phyloP scores from a whole-genome alignment of 1,140 invertebrate genomes.

The Octopus sinensis region DNA sequence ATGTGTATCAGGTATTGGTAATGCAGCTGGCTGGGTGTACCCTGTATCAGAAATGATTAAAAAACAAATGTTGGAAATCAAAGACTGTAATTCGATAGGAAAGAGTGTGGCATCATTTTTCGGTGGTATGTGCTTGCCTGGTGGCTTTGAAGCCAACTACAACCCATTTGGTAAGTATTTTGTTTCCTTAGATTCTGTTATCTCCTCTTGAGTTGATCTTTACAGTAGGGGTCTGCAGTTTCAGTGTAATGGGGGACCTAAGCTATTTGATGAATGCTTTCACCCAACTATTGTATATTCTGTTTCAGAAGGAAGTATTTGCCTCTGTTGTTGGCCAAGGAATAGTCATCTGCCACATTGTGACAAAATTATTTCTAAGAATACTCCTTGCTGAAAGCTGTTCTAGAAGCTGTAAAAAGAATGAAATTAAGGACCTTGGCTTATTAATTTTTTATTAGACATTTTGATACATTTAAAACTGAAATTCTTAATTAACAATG shows the following conservation, averaged over 20 bases:
- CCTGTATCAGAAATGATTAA: conserved; percentile 83
- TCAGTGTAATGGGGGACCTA: neutral
- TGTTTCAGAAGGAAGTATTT: neutral
- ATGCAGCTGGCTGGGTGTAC: conserved; percentile 87
- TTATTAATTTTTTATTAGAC: no score
- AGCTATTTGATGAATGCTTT: neutral
- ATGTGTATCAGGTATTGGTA: conserved; percentile 70
- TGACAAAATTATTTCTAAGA: no score
- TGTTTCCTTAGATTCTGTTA: neutral
- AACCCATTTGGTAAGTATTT: conserved; percentile 79
- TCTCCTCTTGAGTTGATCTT: neutral
- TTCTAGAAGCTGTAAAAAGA: no score
- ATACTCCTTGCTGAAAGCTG: no score
- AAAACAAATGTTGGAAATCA: conserved; percentile 67
- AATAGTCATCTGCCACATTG: neutral
- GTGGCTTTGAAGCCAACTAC: conserved; percentile 85
- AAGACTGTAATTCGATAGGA: conserved; percentile 88
- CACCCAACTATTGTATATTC: neutral
- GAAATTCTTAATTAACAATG: no score
- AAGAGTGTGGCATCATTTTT: conserved; percentile 89
- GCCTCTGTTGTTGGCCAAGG: neutral
- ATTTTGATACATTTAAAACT: no score
- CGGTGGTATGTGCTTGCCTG: conserved; percentile 86
- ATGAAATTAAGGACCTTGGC: no score
- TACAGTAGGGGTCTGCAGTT: neutral